phyloP scores from a whole-genome alignment of 1,140 invertebrate genomes.

The Dryas iulia region DNA sequence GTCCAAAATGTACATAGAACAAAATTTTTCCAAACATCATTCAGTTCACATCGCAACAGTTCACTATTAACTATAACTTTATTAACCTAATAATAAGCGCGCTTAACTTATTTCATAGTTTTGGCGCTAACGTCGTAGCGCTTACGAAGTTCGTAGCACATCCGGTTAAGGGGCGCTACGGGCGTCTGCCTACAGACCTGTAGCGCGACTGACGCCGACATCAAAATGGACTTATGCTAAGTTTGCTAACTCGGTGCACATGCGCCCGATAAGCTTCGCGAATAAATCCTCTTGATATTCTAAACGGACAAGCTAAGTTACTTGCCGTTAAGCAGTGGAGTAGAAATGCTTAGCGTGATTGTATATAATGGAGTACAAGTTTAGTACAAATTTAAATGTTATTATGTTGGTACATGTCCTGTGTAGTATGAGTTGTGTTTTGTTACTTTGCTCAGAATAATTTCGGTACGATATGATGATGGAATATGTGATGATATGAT shows the following conservation, averaged over 20 bases:
- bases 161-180: slow-evolving; percentile 57
- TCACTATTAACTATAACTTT: slow-evolving; percentile 24
- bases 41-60: slow-evolving; percentile 67
- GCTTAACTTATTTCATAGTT: slow-evolving; percentile 43
- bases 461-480: no score
- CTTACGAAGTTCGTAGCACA: slow-evolving; percentile 56
- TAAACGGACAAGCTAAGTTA: slow-evolving; percentile 29
- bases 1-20: slow-evolving; percentile 77
- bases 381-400: background rate
- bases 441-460: no score
- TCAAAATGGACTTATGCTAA: slow-evolving; percentile 36
- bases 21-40: slow-evolving; percentile 76
- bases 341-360: slow-evolving; percentile 27
- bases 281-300: slow-evolving; percentile 35
- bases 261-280: slow-evolving; percentile 48
- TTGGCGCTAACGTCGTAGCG: slow-evolving; percentile 48
- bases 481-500: no score
- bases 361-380: slow-evolving; percentile 12
- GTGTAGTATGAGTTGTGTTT: background rate
- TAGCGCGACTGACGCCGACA: slow-evolving; percentile 48
- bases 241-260: slow-evolving; percentile 56
- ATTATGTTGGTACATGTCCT: background rate
- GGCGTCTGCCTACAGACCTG: slow-evolving; percentile 41
- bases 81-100: background rate
- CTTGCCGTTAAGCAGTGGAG: slow-evolving; percentile 28